Evolutionary conservation across 2,797 vertebrate species (phyloP).

Genomic region (Rhyacichthys aspro): DNA sequence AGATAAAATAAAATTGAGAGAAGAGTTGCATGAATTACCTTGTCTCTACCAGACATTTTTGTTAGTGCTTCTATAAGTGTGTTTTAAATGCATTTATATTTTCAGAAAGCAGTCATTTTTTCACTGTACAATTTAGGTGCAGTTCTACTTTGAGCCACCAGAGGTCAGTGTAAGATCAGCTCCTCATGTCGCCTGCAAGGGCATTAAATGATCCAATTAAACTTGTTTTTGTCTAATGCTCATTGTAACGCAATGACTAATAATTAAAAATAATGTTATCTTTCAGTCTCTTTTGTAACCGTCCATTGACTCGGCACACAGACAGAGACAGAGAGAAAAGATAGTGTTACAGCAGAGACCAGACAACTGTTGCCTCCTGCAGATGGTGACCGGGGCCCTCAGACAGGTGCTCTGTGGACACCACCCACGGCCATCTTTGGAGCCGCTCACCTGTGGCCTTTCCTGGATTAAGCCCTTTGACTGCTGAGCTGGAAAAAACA

Average conservation of each 20-base stretch:
- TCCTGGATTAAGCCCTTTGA: neutral
- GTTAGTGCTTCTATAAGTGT: too few relatives aligned
- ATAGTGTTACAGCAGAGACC: conserved; percentile 41
- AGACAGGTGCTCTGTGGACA: conserved; percentile 37
- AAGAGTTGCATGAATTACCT: too few relatives aligned
- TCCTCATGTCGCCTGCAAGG: too few relatives aligned
- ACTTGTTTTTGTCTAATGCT: too few relatives aligned
- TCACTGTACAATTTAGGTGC: neutral
- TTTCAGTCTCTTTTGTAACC: too few relatives aligned
- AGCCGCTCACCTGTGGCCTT: conserved; percentile 11
- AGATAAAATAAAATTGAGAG: too few relatives aligned
- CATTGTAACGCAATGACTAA: too few relatives aligned
- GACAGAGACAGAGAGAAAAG: conserved; percentile 16
- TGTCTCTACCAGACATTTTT: too few relatives aligned
- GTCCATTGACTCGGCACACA: conserved; percentile 1
- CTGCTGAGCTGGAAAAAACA: neutral
- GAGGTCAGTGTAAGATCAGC: conserved; percentile 53
- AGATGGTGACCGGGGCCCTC: conserved; percentile 49
- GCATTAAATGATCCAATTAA: too few relatives aligned
- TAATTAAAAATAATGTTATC: too few relatives aligned
- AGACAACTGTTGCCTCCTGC: conserved; percentile 46
- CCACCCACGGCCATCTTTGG: conserved; percentile 9
- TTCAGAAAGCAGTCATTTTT: too few relatives aligned
- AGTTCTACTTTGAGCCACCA: conserved; percentile 21
- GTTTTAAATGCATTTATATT: too few relatives aligned